These are phyloP conservation scores for Drosophila aldrichi DNA, from an alignment of 2,888 invertebrate genomes.

Conservation along the genomic window DNA sequence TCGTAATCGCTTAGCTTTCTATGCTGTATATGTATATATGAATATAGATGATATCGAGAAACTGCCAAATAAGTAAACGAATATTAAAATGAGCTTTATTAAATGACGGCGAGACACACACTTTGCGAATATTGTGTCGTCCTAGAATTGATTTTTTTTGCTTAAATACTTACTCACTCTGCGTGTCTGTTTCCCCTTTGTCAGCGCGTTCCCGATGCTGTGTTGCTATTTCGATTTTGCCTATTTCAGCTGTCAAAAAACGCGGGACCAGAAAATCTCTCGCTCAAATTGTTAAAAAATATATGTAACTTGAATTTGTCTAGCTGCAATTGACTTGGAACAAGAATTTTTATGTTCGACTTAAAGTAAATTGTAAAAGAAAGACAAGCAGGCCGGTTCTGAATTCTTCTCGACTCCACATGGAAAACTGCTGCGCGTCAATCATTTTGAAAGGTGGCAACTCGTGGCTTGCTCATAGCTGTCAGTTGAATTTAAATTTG, in stretches of 20 bases:
- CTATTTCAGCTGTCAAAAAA: conserved; percentile 48
- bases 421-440: conserved; percentile 57
- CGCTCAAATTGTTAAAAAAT: conserved; percentile 16
- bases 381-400: conserved; percentile 58
- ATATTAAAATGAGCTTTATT: conserved; percentile 8
- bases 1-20: conserved; percentile 64
- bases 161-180: conserved; percentile 45
- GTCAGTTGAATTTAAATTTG: conserved; percentile 59
- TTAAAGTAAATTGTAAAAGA: conserved; percentile 53
- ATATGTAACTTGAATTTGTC: conserved; percentile 25
- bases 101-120: neutral
- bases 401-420: conserved; percentile 52
- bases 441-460: conserved; percentile 37
- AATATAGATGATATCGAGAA: conserved; percentile 49
- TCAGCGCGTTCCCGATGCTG: conserved; percentile 51
- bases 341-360: conserved; percentile 44
- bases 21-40: conserved; percentile 34
- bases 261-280: conserved; percentile 20
- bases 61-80: conserved; percentile 36
- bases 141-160: conserved; percentile 52
- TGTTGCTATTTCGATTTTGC: conserved; percentile 53
- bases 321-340: conserved; percentile 36
- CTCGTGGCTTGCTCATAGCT: conserved; percentile 18
- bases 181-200: conserved; percentile 53
- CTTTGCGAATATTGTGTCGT: conserved; percentile 7